These are phyloP conservation scores for Mythimna albipuncta DNA, from an alignment of 2,888 invertebrate genomes.

Conservation along the genomic window DNA sequence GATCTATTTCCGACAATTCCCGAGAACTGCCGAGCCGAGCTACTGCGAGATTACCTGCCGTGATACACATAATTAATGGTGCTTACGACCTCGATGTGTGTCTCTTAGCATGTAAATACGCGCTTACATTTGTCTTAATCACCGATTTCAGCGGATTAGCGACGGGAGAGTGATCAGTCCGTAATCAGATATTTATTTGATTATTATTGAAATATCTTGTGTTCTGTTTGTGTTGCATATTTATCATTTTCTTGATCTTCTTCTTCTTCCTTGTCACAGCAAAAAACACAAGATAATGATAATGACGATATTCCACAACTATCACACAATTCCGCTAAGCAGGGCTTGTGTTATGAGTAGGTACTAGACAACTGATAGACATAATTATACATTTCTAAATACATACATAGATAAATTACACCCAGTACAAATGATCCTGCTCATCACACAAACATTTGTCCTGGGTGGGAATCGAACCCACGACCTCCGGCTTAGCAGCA, in stretches of 20 bases:
- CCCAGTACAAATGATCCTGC: too few species aligned
- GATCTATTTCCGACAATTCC: slow-evolving; percentile 67
- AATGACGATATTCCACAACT: too few species aligned
- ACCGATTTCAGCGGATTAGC: slow-evolving; percentile 40
- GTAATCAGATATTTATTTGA: background rate
- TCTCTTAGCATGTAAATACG: slow-evolving; percentile 58
- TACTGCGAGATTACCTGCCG: slow-evolving; percentile 58
- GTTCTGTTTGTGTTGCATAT: background rate
- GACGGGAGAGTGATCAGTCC: slow-evolving; percentile 30
- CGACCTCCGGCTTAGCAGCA: too few species aligned
- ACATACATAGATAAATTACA: too few species aligned
- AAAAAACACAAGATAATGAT: too few species aligned
- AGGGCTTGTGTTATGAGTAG: too few species aligned
- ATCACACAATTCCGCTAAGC: too few species aligned
- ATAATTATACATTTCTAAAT: too few species aligned
- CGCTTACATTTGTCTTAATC: slow-evolving; percentile 57
- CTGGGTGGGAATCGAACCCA: too few species aligned
- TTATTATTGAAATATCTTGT: background rate
- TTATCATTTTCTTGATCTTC: background rate
- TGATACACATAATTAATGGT: slow-evolving; percentile 64
- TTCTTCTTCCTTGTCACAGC: background rate
- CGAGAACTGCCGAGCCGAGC: slow-evolving; percentile 64
- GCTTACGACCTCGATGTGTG: slow-evolving; percentile 55
- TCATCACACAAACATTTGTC: too few species aligned
- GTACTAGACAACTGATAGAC: too few species aligned